A percentile compares a stretch with the other conserved stretches of the same genome.
Evolutionary conservation across 2,888 invertebrate genomes (phyloP).

Genomic region (Zhuqinia jingwanae): DNA sequence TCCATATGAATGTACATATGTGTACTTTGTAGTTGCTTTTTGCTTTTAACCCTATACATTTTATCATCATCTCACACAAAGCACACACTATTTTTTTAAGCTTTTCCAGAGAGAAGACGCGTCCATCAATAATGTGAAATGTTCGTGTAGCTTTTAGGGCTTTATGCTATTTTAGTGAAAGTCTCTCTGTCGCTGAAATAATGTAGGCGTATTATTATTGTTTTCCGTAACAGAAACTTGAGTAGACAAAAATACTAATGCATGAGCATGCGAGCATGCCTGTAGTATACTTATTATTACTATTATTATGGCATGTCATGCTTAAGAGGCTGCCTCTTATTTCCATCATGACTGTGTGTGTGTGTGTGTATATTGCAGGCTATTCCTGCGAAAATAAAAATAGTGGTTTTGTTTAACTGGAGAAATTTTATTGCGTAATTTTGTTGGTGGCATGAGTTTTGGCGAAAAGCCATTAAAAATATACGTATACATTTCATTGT

Average conservation of each 20-base stretch:
- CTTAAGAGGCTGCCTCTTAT: no score
- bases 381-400: conserved; percentile 32
- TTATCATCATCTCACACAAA: conserved; percentile 9
- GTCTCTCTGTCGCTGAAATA: not conserved
- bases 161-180: conserved; percentile 1
- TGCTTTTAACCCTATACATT: no score
- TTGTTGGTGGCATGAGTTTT: conserved; percentile 60
- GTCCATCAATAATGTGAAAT: conserved; percentile 50
- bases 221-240: not conserved
- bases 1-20: not conserved
- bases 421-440: conserved; percentile 67
- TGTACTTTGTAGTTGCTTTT: not conserved
- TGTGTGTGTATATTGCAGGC: no score
- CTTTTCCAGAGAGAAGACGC: conserved; percentile 31
- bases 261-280: not conserved
- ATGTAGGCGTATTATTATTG: not conserved
- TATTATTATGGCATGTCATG: no score
- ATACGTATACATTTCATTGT: conserved; percentile 32
- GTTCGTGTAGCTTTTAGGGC: conserved; percentile 18
- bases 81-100: not conserved
- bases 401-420: conserved; percentile 38
- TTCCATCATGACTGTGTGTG: not conserved
- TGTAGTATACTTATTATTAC: no score
- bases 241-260: not conserved
- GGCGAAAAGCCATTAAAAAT: conserved; percentile 63